These are phyloP conservation scores for Trematocara zebra DNA, from an alignment of 2,113 vertebrate species.

Conservation along the genomic window DNA sequence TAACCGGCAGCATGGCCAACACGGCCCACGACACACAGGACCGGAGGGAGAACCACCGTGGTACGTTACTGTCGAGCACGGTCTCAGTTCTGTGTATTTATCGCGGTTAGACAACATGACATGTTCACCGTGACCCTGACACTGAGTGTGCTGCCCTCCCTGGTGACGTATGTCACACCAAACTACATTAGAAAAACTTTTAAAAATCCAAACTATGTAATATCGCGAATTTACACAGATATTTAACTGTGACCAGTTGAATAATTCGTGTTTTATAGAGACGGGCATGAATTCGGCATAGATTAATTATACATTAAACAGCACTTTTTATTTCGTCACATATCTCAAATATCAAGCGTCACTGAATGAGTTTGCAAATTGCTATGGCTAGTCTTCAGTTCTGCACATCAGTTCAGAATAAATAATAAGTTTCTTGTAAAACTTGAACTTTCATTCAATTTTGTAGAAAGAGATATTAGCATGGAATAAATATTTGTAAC, in stretches of 20 bases:
- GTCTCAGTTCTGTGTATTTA: not conserved
- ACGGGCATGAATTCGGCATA: not conserved
- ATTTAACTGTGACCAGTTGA: rapidly evolving
- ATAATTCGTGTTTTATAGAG: not conserved
- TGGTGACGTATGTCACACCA: not conserved
- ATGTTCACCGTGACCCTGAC: not conserved
- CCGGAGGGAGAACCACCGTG: conserved; percentile 6
- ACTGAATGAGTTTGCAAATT: not conserved
- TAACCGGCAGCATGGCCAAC: conserved; percentile 52
- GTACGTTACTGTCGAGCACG: conserved; percentile 2
- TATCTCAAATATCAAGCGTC: not conserved
- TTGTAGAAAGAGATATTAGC: not conserved
- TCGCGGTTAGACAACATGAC: not conserved
- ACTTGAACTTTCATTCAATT: not conserved
- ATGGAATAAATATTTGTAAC: not conserved
- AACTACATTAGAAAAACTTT: not conserved
- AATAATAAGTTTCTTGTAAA: not conserved
- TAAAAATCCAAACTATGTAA: rapidly evolving
- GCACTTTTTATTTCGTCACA: not conserved
- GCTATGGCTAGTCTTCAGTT: not conserved
- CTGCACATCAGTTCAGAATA: not conserved
- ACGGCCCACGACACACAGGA: conserved; percentile 14
- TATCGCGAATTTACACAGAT: not conserved
- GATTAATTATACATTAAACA: not conserved
- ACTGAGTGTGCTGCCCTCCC: not conserved